Base-by-base conservation (phyloP, 2,113 vertebrate species). In the Platycercus adscitus region DNA sequence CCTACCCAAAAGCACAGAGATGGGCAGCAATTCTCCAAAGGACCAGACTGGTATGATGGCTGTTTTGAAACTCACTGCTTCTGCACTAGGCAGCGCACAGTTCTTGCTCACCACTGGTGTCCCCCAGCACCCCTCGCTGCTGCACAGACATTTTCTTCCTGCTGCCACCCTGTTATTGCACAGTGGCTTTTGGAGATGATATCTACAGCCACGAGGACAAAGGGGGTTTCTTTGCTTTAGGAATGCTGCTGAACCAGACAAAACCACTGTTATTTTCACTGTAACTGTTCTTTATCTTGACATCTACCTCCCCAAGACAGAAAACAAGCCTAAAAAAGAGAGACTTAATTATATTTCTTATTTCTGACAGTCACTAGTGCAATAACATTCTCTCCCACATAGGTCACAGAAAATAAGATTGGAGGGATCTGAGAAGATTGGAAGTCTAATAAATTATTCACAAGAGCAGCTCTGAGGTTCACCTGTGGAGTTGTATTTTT, bases 391-490 rank as follows among this genome's bases (percentile, higher is more conserved):
- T 81, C 55, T 91, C 50, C 28, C 41, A 46, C 21, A 23, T 4
- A 81, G 60, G 84, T 84, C 65, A 87, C 39, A 56, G 47, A 89
- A 86, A 86, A 84, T 84, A 94, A 75, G 31, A 75, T 58, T 81
- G 65, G 37, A 66, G 12, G 5, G 15, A 81, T 81, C 39, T 68
- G 61, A 69, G 81, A 71, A 79, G 61, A 71, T 60, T 84, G 33
- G 33, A 91, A 81, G 20, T 21, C 56, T 93, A 58, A 21, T 64
- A 75, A 81, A 89, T 87, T 87, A 95, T 81, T 89, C 73, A 75
- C 35, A 84, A 60, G 29, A 84, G 8, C 39, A 86, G 47, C 3
- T 0, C 17, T 75, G 41, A 95, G 37, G 35, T 69, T 33, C 41
- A 81, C 15, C 37, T 71, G 17, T 86, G 56, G 39, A 84, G 25